phyloP scores from a whole-genome alignment of 2,888 invertebrate genomes.

The Phyto melanocephala region DNA sequence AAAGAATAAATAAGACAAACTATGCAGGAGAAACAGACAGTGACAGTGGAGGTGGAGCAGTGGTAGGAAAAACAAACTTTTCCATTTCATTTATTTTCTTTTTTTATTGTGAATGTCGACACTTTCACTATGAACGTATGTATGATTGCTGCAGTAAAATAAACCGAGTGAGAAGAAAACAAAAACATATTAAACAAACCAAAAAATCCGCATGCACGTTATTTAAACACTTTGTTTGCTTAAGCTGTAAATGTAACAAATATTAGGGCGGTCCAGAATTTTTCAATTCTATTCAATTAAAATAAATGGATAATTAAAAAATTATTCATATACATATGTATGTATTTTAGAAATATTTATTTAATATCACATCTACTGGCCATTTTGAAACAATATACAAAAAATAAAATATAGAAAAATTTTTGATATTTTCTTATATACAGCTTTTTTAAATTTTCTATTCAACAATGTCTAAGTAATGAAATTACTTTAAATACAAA shows the following conservation, averaged over 20 bases:
- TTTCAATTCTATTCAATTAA: not conserved
- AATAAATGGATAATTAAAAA: no score
- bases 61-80: slow-evolving; percentile 8
- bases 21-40: slow-evolving; percentile 2
- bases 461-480: no score
- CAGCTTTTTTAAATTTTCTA: no score
- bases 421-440: no score
- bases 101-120: slow-evolving; percentile 25
- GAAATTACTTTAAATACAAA: no score
- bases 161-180: not conserved
- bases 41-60: not conserved
- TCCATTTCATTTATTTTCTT: not conserved
- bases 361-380: no score
- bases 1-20: slow-evolving; percentile 57
- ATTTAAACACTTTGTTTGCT: not conserved
- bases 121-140: slow-evolving; percentile 42
- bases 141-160: slow-evolving; percentile 23
- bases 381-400: no score
- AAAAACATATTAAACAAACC: not conserved
- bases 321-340: no score
- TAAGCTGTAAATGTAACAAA: not conserved
- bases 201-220: slow-evolving; percentile 42
- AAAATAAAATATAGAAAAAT: no score
- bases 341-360: no score
- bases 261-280: not conserved